Evolutionary conservation across 2,888 invertebrate species (phyloP), one percentile per base, ranked within the genome.

Genomic region (Caenorhabditis plicata): DNA sequence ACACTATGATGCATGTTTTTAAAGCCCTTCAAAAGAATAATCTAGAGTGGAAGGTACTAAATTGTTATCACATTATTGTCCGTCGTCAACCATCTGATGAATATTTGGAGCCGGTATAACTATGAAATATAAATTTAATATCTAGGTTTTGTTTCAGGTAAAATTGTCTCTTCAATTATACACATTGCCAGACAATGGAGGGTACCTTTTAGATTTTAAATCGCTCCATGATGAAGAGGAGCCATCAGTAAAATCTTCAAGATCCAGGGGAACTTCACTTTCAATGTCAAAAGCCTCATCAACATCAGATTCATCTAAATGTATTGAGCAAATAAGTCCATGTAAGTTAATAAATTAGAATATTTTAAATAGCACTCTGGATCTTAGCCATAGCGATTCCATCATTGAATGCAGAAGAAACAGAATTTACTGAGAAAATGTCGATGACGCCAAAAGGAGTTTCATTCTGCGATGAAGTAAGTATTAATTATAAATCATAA

Each of bases 121-220:
- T 36, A n/a, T 33, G n/a, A n/a, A 19, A 19, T 20, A 19, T 19
- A 19, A 36, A 4, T 48, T 53, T 67, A 41, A 23, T 4, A 7
- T 27, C 33, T 9, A 5, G n/a, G 15, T 9, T 4, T 4, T n/a
- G 8, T 9, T 33, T 13, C 68, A 83, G 82, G 80, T 81, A 19
- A 94, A 95, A 84, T 96, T 99, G 94, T 93, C 93, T 0, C 86
- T 99, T 43, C 98, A 99, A 82, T 85, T 99, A 38, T 99, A 98
- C 84, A 95, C 96, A 86, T 96, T 42, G 2, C 11, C 98, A 31
- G 98, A 98, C 83, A 91, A 91, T 82, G 93, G 94, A 83, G 94
- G 92, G 71, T 98, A 92, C 83, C 85, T 99, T 39, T 85, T 99
- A 38, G 98, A 98, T 85, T 99, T 98, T 83, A 98, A 98, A 83